These are phyloP conservation scores for Hucho hucho DNA, from an alignment of 2,113 vertebrate genomes.

Conservation along the genomic window DNA sequence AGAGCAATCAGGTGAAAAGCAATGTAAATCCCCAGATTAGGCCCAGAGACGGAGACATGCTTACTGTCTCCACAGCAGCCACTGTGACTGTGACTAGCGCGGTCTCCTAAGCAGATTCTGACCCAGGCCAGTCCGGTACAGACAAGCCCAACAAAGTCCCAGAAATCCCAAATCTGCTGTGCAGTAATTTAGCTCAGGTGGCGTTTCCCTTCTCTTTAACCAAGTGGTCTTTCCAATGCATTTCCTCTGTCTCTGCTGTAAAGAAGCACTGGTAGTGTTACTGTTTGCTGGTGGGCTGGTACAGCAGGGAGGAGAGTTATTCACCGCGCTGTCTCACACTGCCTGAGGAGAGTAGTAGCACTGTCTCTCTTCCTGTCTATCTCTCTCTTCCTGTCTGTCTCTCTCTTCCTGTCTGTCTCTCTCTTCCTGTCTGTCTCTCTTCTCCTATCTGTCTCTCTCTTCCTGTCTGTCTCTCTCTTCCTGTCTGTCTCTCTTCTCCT, in stretches of 20 bases:
- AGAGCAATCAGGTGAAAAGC: slow-evolving; percentile 19
- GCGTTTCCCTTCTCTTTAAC: neutral
- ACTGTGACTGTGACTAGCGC: no score
- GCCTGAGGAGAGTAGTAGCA: no score
- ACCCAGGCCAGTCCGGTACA: neutral
- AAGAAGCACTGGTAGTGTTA: neutral
- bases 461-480: no score
- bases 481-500: no score
- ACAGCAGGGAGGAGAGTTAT: neutral
- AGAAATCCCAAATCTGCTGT: neutral
- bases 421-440: neutral
- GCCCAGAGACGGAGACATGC: neutral
- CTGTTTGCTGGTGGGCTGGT: neutral
- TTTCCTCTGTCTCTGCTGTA: neutral
- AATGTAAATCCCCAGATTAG: slow-evolving; percentile 57
- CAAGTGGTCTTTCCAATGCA: no score
- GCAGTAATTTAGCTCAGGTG: neutral
- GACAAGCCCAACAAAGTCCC: neutral
- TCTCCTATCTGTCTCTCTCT: no score
- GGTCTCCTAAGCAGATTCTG: neutral
- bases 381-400: no score
- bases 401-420: neutral
- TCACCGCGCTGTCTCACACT: neutral
- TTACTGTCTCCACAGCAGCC: neutral
- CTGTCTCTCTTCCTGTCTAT: no score